These are phyloP conservation scores for Xanthorhoe designata DNA, from an alignment of 2,888 invertebrate genomes.

Conservation along the genomic window DNA sequence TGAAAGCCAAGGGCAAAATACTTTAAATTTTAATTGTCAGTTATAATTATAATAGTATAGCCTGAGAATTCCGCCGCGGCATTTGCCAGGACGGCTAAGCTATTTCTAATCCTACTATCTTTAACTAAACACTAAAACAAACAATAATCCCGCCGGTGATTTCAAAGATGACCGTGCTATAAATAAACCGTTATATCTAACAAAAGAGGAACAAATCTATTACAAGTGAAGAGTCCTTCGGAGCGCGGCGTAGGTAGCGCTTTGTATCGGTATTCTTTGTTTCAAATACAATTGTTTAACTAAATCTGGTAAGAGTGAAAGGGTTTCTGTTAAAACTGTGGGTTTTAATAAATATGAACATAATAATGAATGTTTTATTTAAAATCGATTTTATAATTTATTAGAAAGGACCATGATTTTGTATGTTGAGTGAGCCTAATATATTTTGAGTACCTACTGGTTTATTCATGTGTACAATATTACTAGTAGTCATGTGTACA, in stretches of 20 bases:
- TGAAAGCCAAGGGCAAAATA: too few species aligned
- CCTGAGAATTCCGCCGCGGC: neutral
- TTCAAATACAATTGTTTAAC: slow-evolving; percentile 18
- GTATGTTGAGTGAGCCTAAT: too few species aligned
- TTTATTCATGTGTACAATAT: too few species aligned
- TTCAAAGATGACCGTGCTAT: slow-evolving; percentile 14
- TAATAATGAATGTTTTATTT: neutral
- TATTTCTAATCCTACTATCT: slow-evolving; percentile 5
- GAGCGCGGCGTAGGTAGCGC: slow-evolving; percentile 23
- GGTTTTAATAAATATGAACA: neutral
- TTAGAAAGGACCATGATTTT: too few species aligned
- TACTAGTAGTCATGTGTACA: too few species aligned
- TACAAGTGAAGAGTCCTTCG: slow-evolving; percentile 13
- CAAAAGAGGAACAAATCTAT: slow-evolving; percentile 24
- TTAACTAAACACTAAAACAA: slow-evolving; percentile 15
- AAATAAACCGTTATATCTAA: slow-evolving; percentile 20
- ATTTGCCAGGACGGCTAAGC: neutral
- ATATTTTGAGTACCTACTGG: too few species aligned
- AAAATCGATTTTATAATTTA: neutral
- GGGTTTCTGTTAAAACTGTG: neutral
- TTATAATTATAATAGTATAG: too few species aligned
- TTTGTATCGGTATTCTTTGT: slow-evolving; percentile 34
- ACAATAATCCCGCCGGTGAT: slow-evolving; percentile 9
- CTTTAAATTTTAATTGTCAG: too few species aligned
- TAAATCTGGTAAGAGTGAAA: slow-evolving; percentile 14